These are phyloP conservation scores for Crossaster papposus DNA, from an alignment of 53 echinoderm and acorn worm genomes.

Conservation along the genomic window DNA sequence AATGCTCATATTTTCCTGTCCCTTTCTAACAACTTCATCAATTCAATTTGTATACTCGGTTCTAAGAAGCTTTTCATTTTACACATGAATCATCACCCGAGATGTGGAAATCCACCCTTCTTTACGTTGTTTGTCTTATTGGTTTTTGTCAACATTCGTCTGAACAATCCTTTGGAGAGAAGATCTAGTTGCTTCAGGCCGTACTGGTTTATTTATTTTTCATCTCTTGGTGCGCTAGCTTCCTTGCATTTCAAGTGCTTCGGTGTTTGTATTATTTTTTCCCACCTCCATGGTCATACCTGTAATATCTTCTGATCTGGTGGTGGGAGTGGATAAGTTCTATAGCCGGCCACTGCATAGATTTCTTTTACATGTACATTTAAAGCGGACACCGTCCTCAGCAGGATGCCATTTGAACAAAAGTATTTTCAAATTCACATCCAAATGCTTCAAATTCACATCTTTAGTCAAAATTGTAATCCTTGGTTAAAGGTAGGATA, in stretches of 20 bases:
- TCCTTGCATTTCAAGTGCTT: not conserved
- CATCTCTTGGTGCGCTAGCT: conserved; percentile 2
- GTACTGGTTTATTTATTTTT: conserved; percentile 17
- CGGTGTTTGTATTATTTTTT: not conserved
- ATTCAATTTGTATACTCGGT: not conserved
- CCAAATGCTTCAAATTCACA: no score
- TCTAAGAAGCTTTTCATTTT: not conserved
- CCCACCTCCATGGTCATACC: not conserved
- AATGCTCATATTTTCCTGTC: not conserved
- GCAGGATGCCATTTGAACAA: no score
- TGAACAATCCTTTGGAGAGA: not conserved
- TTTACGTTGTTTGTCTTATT: not conserved
- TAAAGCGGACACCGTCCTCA: no score
- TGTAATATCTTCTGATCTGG: not conserved
- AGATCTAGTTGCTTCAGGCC: not conserved
- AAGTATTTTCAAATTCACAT: no score
- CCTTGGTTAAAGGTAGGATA: no score
- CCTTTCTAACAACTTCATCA: not conserved
- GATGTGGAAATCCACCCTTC: not conserved
- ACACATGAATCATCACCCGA: not conserved
- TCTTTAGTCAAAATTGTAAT: no score
- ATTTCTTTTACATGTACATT: no score
- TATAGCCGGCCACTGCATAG: no score
- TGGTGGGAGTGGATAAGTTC: no score
- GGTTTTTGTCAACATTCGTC: not conserved